These are phyloP conservation scores for Zygogramma bicolorata DNA, from an alignment of 2,888 invertebrate genomes.

Conservation along the genomic window DNA sequence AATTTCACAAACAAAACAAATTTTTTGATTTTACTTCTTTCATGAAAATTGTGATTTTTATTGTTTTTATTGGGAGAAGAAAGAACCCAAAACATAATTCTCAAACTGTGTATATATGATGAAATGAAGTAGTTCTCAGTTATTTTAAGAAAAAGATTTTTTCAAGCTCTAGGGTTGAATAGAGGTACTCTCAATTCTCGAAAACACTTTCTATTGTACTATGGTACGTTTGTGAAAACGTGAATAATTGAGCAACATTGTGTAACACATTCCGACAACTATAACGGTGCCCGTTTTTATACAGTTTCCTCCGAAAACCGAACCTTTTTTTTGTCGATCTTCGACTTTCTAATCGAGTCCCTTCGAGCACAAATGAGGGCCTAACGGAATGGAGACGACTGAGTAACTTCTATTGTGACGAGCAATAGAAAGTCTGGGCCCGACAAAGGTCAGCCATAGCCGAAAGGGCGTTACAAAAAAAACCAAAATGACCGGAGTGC, in stretches of 20 bases:
- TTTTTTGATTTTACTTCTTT: no score
- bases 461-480: conserved; percentile 56
- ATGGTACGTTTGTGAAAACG: not conserved
- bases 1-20: no score
- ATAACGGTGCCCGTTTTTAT: not conserved
- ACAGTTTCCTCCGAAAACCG: not conserved
- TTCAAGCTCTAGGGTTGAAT: no score
- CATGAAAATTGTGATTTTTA: no score
- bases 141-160: no score
- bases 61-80: no score
- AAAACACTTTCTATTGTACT: not conserved
- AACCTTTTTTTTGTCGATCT: conserved; percentile 16
- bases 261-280: not conserved
- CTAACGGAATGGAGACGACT: not conserved
- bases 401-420: conserved; percentile 38
- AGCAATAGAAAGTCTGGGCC: conserved; percentile 46
- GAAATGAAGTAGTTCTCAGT: no score
- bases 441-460: conserved; percentile 49
- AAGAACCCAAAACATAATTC: no score
- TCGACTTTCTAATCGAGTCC: conserved; percentile 21
- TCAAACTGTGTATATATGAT: no score
- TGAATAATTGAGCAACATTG: not conserved
- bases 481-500: conserved; percentile 30
- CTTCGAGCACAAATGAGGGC: not conserved
- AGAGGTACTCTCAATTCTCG: no score